These are phyloP conservation scores for Euphydryas editha DNA, from an alignment of 2,888 invertebrate species.

Conservation along the genomic window DNA sequence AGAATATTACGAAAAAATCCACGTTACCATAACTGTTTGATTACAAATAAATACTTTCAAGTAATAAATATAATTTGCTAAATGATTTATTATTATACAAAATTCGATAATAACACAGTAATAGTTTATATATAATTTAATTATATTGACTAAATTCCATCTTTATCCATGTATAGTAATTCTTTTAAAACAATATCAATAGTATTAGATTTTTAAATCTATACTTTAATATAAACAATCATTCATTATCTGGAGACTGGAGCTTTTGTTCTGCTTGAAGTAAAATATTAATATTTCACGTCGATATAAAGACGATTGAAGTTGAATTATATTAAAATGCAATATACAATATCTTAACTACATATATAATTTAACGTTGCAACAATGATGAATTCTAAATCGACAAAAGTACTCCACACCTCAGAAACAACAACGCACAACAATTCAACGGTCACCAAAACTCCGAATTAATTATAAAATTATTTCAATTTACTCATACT, in stretches of 20 bases:
- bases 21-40: no score
- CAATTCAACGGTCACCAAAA: not conserved
- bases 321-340: not conserved
- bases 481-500: not conserved
- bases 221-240: conserved; percentile 26
- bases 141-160: not conserved
- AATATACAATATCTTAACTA: not conserved
- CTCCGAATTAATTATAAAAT: not conserved
- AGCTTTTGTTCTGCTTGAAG: conserved; percentile 26
- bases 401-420: not conserved
- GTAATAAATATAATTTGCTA: not conserved
- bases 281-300: not conserved
- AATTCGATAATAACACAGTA: conserved; percentile 2
- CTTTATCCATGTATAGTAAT: conserved; percentile 5
- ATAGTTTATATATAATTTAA: not conserved
- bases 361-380: not conserved
- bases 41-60: not conserved
- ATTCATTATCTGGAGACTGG: conserved; percentile 22
- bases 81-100: not conserved
- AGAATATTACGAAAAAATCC: no score
- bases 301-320: not conserved
- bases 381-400: not conserved
- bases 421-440: not conserved
- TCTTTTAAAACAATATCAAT: conserved; percentile 25
- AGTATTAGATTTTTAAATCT: conserved; percentile 22